These are phyloP conservation scores for Oncorhynchus clarkii DNA, from an alignment of 2,113 vertebrate species.

Conservation along the genomic window DNA sequence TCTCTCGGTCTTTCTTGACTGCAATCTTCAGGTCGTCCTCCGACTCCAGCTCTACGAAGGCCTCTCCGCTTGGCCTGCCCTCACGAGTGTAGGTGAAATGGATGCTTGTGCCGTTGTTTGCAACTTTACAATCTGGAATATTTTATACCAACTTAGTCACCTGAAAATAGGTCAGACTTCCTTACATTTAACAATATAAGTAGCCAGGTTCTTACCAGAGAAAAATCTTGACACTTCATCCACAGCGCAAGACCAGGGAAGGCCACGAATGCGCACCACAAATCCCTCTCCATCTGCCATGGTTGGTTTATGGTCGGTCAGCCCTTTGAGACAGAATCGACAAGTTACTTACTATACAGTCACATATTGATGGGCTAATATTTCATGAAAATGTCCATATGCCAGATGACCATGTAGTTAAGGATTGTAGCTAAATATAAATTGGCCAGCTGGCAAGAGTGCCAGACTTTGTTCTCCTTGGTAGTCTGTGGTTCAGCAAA, in stretches of 20 bases:
- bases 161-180: too few species aligned
- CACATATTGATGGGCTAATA: too few species aligned
- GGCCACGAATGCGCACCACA: slow-evolving; percentile 90
- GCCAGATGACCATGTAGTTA: too few species aligned
- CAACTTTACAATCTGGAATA: slow-evolving; percentile 87
- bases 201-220: slow-evolving; percentile 70
- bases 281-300: slow-evolving; percentile 88
- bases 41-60: slow-evolving; percentile 94
- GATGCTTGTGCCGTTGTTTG: slow-evolving; percentile 85
- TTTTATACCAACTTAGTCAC: not conserved
- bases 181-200: not conserved
- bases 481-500: too few species aligned
- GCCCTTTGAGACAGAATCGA: not conserved
- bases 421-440: too few species aligned
- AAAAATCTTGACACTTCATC: slow-evolving; percentile 95
- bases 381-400: too few species aligned
- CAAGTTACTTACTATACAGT: too few species aligned
- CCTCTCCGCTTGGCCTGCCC: slow-evolving; percentile 96
- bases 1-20: slow-evolving; percentile 97
- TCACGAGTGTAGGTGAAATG: slow-evolving; percentile 99
- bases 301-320: not conserved
- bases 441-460: too few species aligned
- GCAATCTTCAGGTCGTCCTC: slow-evolving; percentile 96
- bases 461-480: too few species aligned
- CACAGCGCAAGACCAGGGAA: slow-evolving; percentile 95